Percentiles rank a stretch among this genome's conserved stretches.
These are phyloP conservation scores for Takifugu flavidus DNA, from an alignment of 2,113 vertebrate species.

Conservation along the genomic window DNA sequence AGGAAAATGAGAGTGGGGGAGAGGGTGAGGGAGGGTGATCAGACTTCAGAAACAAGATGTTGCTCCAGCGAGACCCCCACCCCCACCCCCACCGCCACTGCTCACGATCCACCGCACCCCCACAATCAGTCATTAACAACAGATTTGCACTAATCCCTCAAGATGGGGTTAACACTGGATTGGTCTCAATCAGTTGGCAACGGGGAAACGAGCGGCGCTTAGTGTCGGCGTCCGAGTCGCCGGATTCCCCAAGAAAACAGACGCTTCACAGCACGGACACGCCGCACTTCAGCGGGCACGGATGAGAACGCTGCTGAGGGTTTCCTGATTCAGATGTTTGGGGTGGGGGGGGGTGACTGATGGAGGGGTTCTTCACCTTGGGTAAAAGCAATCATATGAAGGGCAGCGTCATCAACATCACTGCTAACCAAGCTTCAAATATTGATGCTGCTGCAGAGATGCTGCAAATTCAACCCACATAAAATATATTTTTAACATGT, in stretches of 20 bases:
- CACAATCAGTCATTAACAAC: slow-evolving; percentile 45
- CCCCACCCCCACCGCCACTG: background rate
- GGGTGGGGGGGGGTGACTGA: too few species aligned
- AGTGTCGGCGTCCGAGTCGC: slow-evolving; percentile 11
- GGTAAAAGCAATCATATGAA: too few species aligned
- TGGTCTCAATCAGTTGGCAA: slow-evolving; percentile 59
- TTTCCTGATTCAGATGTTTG: too few species aligned
- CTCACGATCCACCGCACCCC: slow-evolving; percentile 16
- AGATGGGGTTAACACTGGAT: slow-evolving; percentile 57
- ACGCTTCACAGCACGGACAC: background rate
- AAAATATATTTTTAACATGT: too few species aligned
- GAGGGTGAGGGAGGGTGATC: background rate
- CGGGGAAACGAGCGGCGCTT: slow-evolving; percentile 35
- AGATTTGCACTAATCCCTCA: slow-evolving; percentile 59
- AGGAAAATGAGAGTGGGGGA: background rate
- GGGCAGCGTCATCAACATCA: too few species aligned
- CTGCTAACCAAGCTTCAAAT: too few species aligned
- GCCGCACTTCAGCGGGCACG: too few species aligned
- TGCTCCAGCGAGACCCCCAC: slow-evolving; percentile 6
- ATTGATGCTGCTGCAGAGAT: too few species aligned
- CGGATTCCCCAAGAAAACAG: slow-evolving; percentile 4
- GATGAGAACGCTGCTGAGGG: too few species aligned
- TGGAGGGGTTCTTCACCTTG: too few species aligned
- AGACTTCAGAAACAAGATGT: slow-evolving; percentile 42
- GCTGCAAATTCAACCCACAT: too few species aligned